Evolutionary conservation across 1,140 invertebrate genomes (phyloP).

Genomic region (Heliconius melpomene): DNA sequence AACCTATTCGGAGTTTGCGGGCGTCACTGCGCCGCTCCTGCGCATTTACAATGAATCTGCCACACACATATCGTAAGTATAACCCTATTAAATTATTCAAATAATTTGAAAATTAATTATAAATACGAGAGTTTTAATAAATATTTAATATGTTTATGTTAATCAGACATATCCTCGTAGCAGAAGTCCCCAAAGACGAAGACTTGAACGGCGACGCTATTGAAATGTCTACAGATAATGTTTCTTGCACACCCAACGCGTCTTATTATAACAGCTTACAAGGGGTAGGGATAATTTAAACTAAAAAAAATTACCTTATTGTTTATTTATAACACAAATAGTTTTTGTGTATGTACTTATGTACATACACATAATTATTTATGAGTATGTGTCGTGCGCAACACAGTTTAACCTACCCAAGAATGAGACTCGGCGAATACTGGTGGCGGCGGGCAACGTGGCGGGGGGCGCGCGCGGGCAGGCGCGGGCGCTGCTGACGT

Average conservation of each 20-base stretch:
- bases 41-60: conserved; percentile 64
- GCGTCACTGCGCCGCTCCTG: conserved; percentile 55
- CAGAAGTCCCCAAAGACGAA: conserved; percentile 5
- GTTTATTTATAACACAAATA: neutral
- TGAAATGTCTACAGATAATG: neutral
- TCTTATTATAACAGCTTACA: conserved; percentile 11
- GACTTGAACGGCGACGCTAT: neutral
- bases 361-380: no score
- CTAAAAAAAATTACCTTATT: neutral
- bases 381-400: neutral
- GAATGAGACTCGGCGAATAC: conserved; percentile 22
- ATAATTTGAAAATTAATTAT: neutral
- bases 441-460: conserved; percentile 45
- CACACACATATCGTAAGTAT: conserved; percentile 59
- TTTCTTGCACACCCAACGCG: conserved; percentile 17
- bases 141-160: neutral
- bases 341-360: neutral
- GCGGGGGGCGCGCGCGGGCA: conserved; percentile 37
- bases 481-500: conserved; percentile 42
- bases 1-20: conserved; percentile 59
- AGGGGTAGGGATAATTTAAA: neutral
- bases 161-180: conserved; percentile 32
- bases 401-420: neutral
- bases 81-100: neutral
- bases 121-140: neutral